Base-by-base conservation (phyloP, 2,113 vertebrate species). In the Henicopernis longicauda region DNA sequence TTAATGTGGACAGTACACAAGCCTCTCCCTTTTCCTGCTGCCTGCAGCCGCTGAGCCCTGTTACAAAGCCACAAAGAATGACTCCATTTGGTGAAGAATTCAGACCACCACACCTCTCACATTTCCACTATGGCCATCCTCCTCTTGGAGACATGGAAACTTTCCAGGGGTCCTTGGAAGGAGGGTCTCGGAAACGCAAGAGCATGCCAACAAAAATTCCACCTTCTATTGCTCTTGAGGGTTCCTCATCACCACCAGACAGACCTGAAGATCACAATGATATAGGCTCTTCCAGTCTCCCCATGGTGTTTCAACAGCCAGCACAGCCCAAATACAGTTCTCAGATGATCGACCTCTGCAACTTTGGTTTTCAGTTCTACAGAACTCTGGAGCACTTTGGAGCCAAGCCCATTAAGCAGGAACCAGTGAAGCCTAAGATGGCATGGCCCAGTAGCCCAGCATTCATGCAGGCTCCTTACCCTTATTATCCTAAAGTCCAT, bases 261-360 rank as follows among this genome's bases (percentile, higher is more conserved):
- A 90, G 86, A 57, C 32, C 88, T 4, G 95, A 95, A 27, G 96
- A 97, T n/a, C 94, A 90, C 69, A 91, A 84, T 18, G 74, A 88
- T 44, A 86, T 84, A 5, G 86, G 98, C 34, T 92, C 98, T 18
- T 84, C 97, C 3, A 94, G 87, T 61, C 79, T 98, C 25, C 97
- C 97, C 11, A 91, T 98, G 77, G 86, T 98, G 32, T 96, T 98
- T 66, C 97, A 96, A 25, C 95, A 97, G 67, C 97, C 74, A 45
- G 90, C 55, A 59, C 96, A 86, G 62, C 96, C 93, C 96, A 97
- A 95, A 52, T 98, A 97, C 31, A 92, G 95, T 71, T 97, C 98
- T 4, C 98, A 98, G 71, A 99, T 99, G 99, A 99, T 99, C 13
- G 98, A 99, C 95, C 98, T 99, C 38, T 97, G 97, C 55, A 95